Conservation (phyloP, 2,888 invertebrate genomes). For the Phalangium opilio region DNA sequence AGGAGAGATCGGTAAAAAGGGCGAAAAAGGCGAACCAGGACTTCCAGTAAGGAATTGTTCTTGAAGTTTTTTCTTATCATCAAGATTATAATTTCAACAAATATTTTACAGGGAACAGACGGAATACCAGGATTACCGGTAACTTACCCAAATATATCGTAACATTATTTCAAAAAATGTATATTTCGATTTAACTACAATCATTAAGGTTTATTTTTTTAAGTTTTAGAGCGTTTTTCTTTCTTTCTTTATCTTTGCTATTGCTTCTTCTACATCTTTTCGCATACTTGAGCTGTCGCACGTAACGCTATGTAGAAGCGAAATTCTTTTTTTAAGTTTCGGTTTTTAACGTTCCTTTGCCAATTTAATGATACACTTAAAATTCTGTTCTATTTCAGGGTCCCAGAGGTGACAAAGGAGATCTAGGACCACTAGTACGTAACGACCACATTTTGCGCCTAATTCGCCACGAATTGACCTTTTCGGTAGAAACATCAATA, state of each 20-base stretch:
- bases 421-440: constrained; percentile 85
- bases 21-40: constrained; percentile 77
- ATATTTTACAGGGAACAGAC: constrained; percentile 61
- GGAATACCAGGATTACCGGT: constrained; percentile 57
- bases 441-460: background rate
- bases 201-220: background rate
- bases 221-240: background rate
- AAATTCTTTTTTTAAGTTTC: no score
- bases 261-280: no score
- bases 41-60: constrained; percentile 55
- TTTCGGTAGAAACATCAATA: background rate
- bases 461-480: background rate
- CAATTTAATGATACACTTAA: no score
- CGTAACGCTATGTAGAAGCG: background rate
- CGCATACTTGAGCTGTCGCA: background rate
- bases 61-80: constrained; percentile 5
- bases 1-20: constrained; percentile 80
- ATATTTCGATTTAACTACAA: background rate
- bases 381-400: constrained; percentile 41
- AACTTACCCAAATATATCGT: constrained; percentile 3
- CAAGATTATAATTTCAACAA: no score
- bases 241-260: no score
- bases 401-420: constrained; percentile 62
- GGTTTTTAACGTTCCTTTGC: no score
- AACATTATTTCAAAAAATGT: no score